Evolutionary conservation across 2,113 vertebrate genomes (phyloP).

Genomic region (Eptesicus fuscus): DNA sequence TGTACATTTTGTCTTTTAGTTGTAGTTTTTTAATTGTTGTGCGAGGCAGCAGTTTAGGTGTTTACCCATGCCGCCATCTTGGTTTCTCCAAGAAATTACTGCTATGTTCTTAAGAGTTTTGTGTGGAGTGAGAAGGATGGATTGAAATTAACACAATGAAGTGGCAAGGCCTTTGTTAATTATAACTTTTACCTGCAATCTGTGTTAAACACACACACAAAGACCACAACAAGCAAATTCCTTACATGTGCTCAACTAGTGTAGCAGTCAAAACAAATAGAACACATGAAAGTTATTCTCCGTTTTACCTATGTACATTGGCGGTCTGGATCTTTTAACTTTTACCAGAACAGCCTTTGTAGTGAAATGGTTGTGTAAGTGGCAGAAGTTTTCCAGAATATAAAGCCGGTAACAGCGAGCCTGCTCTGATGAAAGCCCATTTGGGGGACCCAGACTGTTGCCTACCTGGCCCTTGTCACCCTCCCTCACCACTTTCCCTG

Average conservation of each 20-base stretch:
- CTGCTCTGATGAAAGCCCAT: not conserved
- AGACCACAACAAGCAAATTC: not conserved
- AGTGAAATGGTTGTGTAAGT: not conserved
- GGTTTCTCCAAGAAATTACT: not conserved
- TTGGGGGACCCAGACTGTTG: not conserved
- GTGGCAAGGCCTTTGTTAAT: not conserved
- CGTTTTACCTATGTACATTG: not conserved
- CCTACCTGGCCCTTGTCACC: accelerated
- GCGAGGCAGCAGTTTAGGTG: no score
- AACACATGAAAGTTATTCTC: not conserved
- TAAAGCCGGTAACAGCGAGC: not conserved
- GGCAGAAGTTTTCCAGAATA: not conserved
- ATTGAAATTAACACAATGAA: not conserved
- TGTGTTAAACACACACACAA: not conserved
- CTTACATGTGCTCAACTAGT: not conserved
- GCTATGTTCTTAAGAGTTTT: not conserved
- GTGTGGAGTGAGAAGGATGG: not conserved
- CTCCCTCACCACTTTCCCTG: accelerated
- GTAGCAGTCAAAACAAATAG: not conserved
- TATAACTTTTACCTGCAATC: not conserved
- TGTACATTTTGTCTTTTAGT: no score
- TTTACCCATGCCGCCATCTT: no score
- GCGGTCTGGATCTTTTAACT: not conserved
- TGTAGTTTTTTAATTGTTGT: no score
- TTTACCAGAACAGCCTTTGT: not conserved